A percentile compares a stretch with the other conserved stretches of the same genome.
These are phyloP conservation scores for Drosophila kikkawai DNA, from an alignment of 1,140 invertebrate species.

Conservation along the genomic window DNA sequence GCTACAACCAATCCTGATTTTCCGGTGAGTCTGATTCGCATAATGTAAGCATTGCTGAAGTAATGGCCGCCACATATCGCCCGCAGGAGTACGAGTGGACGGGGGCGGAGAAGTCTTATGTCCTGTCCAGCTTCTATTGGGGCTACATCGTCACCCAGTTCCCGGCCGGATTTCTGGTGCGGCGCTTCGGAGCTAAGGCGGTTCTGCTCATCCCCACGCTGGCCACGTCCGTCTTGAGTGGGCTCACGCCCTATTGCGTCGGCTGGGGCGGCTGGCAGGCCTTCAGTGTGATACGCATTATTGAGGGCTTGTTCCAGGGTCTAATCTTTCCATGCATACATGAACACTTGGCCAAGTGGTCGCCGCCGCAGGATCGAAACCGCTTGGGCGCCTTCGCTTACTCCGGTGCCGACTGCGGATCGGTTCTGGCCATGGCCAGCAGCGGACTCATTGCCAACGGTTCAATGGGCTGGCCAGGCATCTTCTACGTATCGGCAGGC, in stretches of 20 bases:
- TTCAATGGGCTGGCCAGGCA: slow-evolving; percentile 90
- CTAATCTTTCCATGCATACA: slow-evolving; percentile 92
- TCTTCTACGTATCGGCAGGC: slow-evolving; percentile 91
- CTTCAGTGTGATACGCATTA: slow-evolving; percentile 87
- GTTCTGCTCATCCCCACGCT: slow-evolving; percentile 87
- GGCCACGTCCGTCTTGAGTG: slow-evolving; percentile 80
- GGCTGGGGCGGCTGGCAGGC: slow-evolving; percentile 87
- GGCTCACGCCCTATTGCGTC: slow-evolving; percentile 84
- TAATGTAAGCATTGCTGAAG: neutral
- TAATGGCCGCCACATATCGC: neutral
- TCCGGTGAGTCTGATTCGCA: slow-evolving; percentile 38
- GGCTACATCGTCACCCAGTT: slow-evolving; percentile 87
- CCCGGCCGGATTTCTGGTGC: slow-evolving; percentile 89
- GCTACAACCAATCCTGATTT: slow-evolving; percentile 63
- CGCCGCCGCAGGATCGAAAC: slow-evolving; percentile 87
- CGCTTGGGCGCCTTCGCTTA: slow-evolving; percentile 87
- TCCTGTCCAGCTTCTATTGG: slow-evolving; percentile 89
- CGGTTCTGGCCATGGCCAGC: slow-evolving; percentile 89
- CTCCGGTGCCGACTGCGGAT: slow-evolving; percentile 90
- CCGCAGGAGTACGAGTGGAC: slow-evolving; percentile 86
- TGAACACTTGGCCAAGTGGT: slow-evolving; percentile 85
- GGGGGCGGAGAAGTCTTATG: slow-evolving; percentile 85
- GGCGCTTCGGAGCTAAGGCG: slow-evolving; percentile 88
- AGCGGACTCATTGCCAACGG: slow-evolving; percentile 89
- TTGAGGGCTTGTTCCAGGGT: slow-evolving; percentile 92